Base-by-base conservation (phyloP, 2,888 invertebrate species). In the Cosmia trapezina region DNA sequence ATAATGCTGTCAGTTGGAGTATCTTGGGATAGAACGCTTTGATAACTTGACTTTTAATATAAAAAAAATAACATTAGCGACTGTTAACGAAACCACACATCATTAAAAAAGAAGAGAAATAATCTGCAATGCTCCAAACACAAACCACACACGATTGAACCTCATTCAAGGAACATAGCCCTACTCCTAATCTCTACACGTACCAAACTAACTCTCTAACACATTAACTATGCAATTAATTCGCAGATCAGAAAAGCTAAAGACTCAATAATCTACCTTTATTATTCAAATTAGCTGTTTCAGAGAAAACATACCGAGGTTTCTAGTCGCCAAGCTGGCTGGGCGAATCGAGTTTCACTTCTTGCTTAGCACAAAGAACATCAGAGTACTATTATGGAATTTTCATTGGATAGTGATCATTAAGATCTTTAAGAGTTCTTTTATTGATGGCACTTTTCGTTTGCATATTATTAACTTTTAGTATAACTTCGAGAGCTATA, bases 321-420 rank as follows among this genome's bases (percentile, higher is more conserved):
- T 83, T 77, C 69, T 77, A 83, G 83, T 68, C 75, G 70, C 74
- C 77, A 75, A 66, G 77, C 74, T 72, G 82, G 76, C 82, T 83
- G 43, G 76, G 22, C 8, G 37, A 22, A 62, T 22, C 53, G 41
- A 74, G 70, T 83, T 83, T 83, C 84, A 70, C 84, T 64, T 53
- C 83, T 68, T 33, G 33, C 69, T 77, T 51, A 43, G 54, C 28
- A 65, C 70, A 43, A 49, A 57, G 56, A 53, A 51, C 47, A 65
- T 62, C 49, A 22, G 11, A 69, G 45, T 45, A 61, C 14, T 56
- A 22, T 60, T 57, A 67, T 41, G 49, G 45, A 70, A 56, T 70
- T 61, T 63, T 80, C 73, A 77, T 77, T 59, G 45, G 64, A 70
- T 70, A 51, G 2, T 54, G 41, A 67, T 54, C 78, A 64, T 77